These are phyloP conservation scores for Lochmaea capreae DNA, from an alignment of 2,888 invertebrate species.

Conservation along the genomic window DNA sequence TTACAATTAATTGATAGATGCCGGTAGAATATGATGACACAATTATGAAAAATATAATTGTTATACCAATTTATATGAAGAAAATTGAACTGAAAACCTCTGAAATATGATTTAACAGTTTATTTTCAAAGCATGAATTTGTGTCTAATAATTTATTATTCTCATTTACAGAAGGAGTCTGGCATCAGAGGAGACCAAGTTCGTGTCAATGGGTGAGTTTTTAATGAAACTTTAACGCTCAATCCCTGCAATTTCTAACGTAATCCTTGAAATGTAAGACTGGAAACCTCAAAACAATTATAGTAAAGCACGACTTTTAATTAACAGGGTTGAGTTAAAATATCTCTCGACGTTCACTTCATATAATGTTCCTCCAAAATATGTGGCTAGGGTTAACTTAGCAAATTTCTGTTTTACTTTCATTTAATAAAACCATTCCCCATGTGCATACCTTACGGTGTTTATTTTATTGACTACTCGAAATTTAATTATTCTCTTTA, in stretches of 20 bases:
- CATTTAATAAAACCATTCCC: background rate
- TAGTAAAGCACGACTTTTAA: background rate
- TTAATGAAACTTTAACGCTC: background rate
- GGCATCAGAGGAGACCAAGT: conserved; percentile 34
- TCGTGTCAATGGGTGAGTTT: conserved; percentile 36
- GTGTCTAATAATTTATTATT: background rate
- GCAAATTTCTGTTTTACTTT: background rate
- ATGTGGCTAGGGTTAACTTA: background rate
- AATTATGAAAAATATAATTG: background rate
- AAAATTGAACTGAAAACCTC: background rate
- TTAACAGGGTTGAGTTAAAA: background rate
- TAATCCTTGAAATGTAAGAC: background rate
- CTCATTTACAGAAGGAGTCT: conserved; percentile 35
- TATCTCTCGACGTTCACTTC: background rate
- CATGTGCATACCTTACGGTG: background rate
- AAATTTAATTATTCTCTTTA: no score
- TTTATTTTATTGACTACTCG: no score
- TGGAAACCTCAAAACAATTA: background rate
- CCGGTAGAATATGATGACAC: no score
- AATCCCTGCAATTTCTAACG: background rate
- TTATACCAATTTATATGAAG: background rate
- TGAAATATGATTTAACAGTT: background rate
- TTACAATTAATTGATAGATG: no score
- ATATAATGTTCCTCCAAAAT: background rate
- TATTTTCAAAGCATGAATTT: background rate